Percentiles rank a stretch among this genome's conserved stretches.
phyloP scores from a whole-genome alignment of 2,888 invertebrate species.

The Brassicogethes aeneus region DNA sequence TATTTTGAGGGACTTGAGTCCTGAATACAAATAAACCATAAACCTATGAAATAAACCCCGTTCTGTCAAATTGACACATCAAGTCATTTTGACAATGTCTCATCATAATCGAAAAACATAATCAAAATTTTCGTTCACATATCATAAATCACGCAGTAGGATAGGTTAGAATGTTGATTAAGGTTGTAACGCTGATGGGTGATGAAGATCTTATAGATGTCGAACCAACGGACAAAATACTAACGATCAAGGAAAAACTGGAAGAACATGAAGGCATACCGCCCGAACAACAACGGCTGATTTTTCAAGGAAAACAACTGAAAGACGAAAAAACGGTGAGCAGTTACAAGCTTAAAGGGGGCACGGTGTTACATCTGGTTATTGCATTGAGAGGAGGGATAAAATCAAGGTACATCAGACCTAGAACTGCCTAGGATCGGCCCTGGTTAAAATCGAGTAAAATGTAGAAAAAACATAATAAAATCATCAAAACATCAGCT shows the following conservation, averaged over 20 bases:
- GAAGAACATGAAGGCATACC: conserved; percentile 39
- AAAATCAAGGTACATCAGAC: background rate
- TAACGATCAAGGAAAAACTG: conserved; percentile 34
- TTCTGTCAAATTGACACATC: no score
- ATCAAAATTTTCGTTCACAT: background rate
- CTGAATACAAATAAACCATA: no score
- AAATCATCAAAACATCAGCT: no score
- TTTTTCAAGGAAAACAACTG: conserved; percentile 36
- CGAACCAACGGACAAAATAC: conserved; percentile 33
- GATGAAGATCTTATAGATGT: conserved; percentile 35
- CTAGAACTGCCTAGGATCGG: no score
- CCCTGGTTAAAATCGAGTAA: no score
- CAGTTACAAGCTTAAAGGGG: conserved; percentile 35
- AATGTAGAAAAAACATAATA: no score
- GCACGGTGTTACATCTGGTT: conserved; percentile 35
- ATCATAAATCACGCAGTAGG: no score
- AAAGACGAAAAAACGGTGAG: conserved; percentile 34
- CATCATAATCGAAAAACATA: no score
- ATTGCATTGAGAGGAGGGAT: conserved; percentile 35
- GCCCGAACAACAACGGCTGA: conserved; percentile 34
- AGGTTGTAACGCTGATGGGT: conserved; percentile 36
- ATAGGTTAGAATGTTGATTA: conserved; percentile 30
- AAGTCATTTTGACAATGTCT: no score
- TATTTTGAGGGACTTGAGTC: no score
- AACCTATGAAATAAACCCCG: no score